A percentile compares a stretch with the other conserved stretches of the same genome.
phyloP scores from a whole-genome alignment of 2,888 invertebrate species.

The Cheilosia variabilis region DNA sequence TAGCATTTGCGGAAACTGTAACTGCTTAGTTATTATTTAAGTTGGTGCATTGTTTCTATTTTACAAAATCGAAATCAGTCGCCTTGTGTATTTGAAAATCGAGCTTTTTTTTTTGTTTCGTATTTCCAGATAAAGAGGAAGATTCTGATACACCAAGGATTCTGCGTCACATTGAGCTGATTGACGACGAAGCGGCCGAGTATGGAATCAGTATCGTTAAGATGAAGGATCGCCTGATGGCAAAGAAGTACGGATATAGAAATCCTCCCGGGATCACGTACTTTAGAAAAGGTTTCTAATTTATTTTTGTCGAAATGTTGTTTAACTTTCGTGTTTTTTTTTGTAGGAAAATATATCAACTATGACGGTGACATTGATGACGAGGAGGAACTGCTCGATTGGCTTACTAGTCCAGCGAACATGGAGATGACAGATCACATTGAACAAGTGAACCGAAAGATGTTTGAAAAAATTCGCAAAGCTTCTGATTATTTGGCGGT shows the following conservation, averaged over 20 bases:
- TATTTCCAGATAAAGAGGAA: constrained; percentile 89
- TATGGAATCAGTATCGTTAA: constrained; percentile 96
- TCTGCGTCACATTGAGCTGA: constrained; percentile 93
- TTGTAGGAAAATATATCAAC: constrained; percentile 89
- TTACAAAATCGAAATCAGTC: background rate
- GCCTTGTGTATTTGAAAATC: background rate
- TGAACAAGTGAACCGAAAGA: constrained; percentile 95
- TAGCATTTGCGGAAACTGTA: constrained; percentile 75
- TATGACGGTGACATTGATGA: constrained; percentile 97
- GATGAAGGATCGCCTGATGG: constrained; percentile 94
- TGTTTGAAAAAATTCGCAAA: constrained; percentile 96
- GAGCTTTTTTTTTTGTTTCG: background rate
- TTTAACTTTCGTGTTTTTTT: background rate
- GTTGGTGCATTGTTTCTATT: background rate
- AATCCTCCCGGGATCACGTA: constrained; percentile 96
- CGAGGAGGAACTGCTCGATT: constrained; percentile 93
- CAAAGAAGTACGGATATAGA: constrained; percentile 95
- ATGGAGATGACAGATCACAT: constrained; percentile 97
- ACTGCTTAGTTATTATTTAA: constrained; percentile 76
- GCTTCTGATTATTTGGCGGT: constrained; percentile 95
- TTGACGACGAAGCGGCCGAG: constrained; percentile 95
- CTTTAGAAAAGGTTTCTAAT: constrained; percentile 89
- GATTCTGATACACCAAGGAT: constrained; percentile 91
- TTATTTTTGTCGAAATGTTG: background rate
- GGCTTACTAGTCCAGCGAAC: constrained; percentile 96